Percentiles rank a stretch among this genome's conserved stretches.
phyloP scores from a whole-genome alignment of 2,797 vertebrate species.

The Oryzias dopingdopingensis region DNA sequence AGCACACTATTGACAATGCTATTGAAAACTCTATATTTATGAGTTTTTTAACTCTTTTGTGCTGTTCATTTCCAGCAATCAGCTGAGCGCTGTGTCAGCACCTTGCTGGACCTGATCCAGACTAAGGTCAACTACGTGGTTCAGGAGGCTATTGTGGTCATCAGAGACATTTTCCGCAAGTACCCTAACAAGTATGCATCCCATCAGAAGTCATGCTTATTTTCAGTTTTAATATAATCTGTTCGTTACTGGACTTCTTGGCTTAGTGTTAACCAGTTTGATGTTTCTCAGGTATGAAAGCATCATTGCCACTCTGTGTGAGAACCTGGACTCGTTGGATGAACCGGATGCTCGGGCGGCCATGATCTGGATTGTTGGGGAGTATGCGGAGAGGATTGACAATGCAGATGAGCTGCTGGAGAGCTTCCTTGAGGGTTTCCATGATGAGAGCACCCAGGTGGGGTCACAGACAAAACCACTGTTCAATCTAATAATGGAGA shows the following conservation, averaged over 20 bases:
- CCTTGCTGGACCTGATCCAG: slow-evolving; percentile 93
- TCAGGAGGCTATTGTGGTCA: slow-evolving; percentile 97
- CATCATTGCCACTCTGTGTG: slow-evolving; percentile 97
- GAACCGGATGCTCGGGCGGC: slow-evolving; percentile 96
- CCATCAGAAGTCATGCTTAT: not conserved
- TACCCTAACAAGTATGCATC: slow-evolving; percentile 95
- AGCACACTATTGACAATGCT: no score
- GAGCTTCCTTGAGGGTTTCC: slow-evolving; percentile 97
- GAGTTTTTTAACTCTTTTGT: slow-evolving; percentile 9
- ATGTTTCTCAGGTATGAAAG: slow-evolving; percentile 85
- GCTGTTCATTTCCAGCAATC: slow-evolving; percentile 82
- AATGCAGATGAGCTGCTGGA: slow-evolving; percentile 96
- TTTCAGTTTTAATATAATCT: not conserved
- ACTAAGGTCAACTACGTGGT: slow-evolving; percentile 98
- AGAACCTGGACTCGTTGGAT: slow-evolving; percentile 96
- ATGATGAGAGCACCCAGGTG: slow-evolving; percentile 98
- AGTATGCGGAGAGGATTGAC: slow-evolving; percentile 96
- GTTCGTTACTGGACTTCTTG: not conserved
- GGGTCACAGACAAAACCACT: not conserved
- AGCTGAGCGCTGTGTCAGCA: slow-evolving; percentile 95
- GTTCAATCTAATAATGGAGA: no score
- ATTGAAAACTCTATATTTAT: not conserved
- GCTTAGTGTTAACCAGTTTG: not conserved
- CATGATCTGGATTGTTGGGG: slow-evolving; percentile 99
- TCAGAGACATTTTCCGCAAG: slow-evolving; percentile 98